Conservation (phyloP, 2,888 invertebrate genomes). For the Drosophila pseudotakahashii region DNA sequence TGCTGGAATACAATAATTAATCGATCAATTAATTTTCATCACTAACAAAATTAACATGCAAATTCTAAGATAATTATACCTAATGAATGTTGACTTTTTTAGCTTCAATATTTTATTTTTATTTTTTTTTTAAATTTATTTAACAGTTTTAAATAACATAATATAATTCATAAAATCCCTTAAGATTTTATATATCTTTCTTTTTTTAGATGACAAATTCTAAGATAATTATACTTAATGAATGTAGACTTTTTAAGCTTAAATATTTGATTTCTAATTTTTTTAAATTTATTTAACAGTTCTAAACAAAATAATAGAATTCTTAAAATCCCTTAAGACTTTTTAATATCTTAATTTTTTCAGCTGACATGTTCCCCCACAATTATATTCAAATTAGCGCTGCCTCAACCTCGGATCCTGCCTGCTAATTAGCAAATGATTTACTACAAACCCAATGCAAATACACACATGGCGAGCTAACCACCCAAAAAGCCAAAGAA, state of each 20-base stretch:
- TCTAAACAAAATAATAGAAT: too few relatives aligned
- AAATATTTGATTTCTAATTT: too few relatives aligned
- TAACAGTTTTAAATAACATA: too few relatives aligned
- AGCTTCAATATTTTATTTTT: too few relatives aligned
- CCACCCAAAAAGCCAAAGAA: constrained; percentile 59
- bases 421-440: constrained; percentile 77
- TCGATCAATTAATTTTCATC: constrained; percentile 28
- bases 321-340: too few relatives aligned
- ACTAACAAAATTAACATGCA: constrained; percentile 12
- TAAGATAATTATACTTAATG: too few relatives aligned
- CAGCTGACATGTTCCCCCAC: constrained; percentile 18
- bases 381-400: constrained; percentile 77
- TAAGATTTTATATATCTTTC: too few relatives aligned
- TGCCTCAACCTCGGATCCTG: constrained; percentile 26
- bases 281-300: background rate
- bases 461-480: constrained; percentile 40
- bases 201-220: too few relatives aligned
- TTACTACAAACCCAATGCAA: constrained; percentile 58
- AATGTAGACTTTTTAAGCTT: too few relatives aligned
- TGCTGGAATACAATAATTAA: constrained; percentile 23
- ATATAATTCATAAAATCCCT: too few relatives aligned
- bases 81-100: background rate
- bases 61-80: background rate
- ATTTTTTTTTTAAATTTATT: too few relatives aligned
- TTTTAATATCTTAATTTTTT: constrained; percentile 23